These are phyloP conservation scores for Caenorhabditis sp. DNA, from an alignment of 2,888 invertebrate genomes.

Conservation along the genomic window DNA sequence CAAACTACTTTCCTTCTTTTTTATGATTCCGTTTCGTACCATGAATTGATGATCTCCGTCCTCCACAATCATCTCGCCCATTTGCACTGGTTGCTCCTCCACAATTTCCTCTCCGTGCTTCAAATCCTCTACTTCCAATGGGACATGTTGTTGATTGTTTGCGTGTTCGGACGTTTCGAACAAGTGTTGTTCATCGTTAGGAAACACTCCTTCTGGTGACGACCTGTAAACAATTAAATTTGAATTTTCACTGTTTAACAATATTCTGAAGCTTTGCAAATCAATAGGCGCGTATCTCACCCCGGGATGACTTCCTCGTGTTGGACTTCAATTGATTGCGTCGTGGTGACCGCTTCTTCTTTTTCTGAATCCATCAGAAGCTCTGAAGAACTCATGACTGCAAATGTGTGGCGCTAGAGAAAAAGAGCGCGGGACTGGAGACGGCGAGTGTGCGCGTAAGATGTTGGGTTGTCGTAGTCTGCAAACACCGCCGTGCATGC, in stretches of 20 bases:
- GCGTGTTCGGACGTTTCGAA: slow-evolving; percentile 6
- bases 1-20: background rate
- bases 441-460: background rate
- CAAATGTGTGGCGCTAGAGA: background rate
- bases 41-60: slow-evolving; percentile 36
- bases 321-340: background rate
- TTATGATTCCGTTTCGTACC: background rate
- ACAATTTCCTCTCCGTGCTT: slow-evolving; percentile 36
- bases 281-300: no score
- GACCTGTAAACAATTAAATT: slow-evolving; percentile 14
- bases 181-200: slow-evolving; percentile 7
- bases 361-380: slow-evolving; percentile 41
- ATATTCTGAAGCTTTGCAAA: no score
- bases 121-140: slow-evolving; percentile 9
- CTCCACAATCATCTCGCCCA: slow-evolving; percentile 14
- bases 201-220: slow-evolving; percentile 48
- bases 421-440: background rate
- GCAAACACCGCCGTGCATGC: slow-evolving; percentile 20
- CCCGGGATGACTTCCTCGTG: slow-evolving; percentile 37
- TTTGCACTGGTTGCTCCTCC: slow-evolving; percentile 6
- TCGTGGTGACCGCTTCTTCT: slow-evolving; percentile 19
- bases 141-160: background rate
- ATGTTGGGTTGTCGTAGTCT: slow-evolving; percentile 9
- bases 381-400: slow-evolving; percentile 14
- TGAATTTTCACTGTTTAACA: background rate